phyloP scores from a whole-genome alignment of 2,113 vertebrate species.

The Gymnarchus niloticus region DNA sequence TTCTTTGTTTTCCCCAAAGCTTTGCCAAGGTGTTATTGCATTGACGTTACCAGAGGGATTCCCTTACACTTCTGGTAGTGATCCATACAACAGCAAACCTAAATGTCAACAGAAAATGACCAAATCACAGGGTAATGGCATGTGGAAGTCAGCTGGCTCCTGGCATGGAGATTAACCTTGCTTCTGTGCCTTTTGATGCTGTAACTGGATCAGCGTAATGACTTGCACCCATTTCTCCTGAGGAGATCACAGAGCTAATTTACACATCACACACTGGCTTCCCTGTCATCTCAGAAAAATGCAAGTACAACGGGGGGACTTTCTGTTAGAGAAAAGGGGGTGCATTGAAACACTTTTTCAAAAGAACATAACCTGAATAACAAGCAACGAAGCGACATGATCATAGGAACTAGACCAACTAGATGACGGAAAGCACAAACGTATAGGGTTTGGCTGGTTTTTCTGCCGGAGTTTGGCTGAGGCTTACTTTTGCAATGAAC shows the following conservation, averaged over 20 bases:
- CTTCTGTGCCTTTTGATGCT: constrained; percentile 9
- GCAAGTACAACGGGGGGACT: background rate
- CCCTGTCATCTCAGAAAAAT: constrained; percentile 3
- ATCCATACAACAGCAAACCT: background rate
- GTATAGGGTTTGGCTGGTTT: background rate
- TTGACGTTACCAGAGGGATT: background rate
- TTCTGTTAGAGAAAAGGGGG: background rate
- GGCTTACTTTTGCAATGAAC: background rate
- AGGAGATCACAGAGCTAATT: constrained; percentile 17
- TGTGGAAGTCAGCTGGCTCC: too few relatives aligned
- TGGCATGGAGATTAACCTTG: constrained; percentile 4
- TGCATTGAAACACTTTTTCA: background rate
- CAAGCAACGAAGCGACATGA: background rate
- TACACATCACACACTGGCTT: constrained; percentile 13
- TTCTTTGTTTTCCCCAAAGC: background rate
- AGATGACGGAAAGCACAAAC: background rate
- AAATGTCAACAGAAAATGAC: constrained; percentile 6
- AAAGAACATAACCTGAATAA: background rate
- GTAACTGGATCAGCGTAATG: constrained; percentile 6
- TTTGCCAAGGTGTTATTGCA: background rate
- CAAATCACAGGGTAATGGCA: background rate
- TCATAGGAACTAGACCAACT: background rate
- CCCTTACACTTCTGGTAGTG: too few relatives aligned
- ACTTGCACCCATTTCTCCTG: constrained; percentile 3
- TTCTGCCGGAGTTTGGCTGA: background rate